Percentiles rank a stretch among this genome's conserved stretches.
These are phyloP conservation scores for Echinarachnius parma DNA, from an alignment of 53 echinoderm and acorn worm genomes.

Conservation along the genomic window DNA sequence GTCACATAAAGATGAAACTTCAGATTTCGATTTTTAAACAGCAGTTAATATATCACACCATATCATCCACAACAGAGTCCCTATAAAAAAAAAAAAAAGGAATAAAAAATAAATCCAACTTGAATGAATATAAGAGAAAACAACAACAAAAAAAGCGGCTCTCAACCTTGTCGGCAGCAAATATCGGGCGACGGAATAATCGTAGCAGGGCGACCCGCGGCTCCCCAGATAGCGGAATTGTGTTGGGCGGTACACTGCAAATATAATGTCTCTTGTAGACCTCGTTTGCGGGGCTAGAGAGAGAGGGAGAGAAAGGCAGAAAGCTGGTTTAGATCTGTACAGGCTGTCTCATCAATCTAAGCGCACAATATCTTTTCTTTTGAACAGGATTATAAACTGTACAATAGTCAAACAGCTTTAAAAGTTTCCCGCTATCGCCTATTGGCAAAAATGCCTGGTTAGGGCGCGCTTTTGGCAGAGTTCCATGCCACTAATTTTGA, in stretches of 20 bases:
- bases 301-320: slow-evolving; percentile 12
- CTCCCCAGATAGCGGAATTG: slow-evolving; percentile 4
- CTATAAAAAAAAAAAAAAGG: not conserved
- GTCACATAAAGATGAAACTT: too few species aligned
- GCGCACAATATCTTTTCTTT: too few species aligned
- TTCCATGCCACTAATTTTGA: too few species aligned
- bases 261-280: slow-evolving; percentile 42
- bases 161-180: slow-evolving; percentile 44
- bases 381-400: too few species aligned
- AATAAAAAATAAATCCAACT: not conserved
- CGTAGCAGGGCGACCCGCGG: slow-evolving; percentile 23
- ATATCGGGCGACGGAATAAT: slow-evolving; percentile 28
- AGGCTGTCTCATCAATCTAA: too few species aligned
- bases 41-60: not conserved
- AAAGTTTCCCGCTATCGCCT: too few species aligned
- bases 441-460: too few species aligned
- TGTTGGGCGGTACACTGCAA: slow-evolving; percentile 30
- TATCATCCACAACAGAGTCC: not conserved
- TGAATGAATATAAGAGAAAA: not conserved
- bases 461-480: too few species aligned
- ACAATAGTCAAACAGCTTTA: too few species aligned
- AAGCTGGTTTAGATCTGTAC: too few species aligned
- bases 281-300: slow-evolving; percentile 5
- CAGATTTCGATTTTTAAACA: too few species aligned
- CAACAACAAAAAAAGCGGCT: slow-evolving; percentile 4